These are phyloP conservation scores for Neomonachus schauinslandi DNA, from an alignment of 2,113 vertebrate species.

Conservation along the genomic window DNA sequence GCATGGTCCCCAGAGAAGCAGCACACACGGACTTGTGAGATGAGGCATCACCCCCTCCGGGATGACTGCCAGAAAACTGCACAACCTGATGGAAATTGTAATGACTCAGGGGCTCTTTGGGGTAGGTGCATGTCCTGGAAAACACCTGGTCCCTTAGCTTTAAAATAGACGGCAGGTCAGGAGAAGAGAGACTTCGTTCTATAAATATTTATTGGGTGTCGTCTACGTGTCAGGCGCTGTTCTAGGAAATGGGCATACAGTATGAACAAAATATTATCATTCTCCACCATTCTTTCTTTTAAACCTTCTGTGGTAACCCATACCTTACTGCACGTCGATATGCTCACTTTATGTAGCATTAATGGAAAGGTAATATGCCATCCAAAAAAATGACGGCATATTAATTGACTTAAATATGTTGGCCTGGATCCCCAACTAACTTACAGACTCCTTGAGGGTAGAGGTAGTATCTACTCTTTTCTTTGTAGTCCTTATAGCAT, in stretches of 20 bases:
- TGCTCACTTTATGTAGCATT: not conserved
- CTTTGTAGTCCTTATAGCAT: not conserved
- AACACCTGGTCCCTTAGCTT: slow-evolving; percentile 72
- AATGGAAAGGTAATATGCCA: not conserved
- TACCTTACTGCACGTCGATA: not conserved
- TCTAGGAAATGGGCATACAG: slow-evolving; percentile 39
- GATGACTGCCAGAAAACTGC: slow-evolving; percentile 77
- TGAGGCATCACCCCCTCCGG: slow-evolving; percentile 62
- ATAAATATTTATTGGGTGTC: slow-evolving; percentile 64
- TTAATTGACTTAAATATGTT: not conserved
- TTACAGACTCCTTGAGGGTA: not conserved
- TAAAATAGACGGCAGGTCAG: slow-evolving; percentile 58
- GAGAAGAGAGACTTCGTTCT: slow-evolving; percentile 55
- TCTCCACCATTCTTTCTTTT: not conserved
- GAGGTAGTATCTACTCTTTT: not conserved
- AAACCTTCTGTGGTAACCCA: not conserved
- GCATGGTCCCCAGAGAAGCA: slow-evolving; percentile 55
- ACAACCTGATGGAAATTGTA: slow-evolving; percentile 77
- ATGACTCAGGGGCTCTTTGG: slow-evolving; percentile 65
- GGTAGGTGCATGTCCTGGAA: slow-evolving; percentile 71
- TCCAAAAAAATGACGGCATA: not conserved
- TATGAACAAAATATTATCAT: not conserved
- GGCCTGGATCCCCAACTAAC: slow-evolving; percentile 1
- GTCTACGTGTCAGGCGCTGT: not conserved
- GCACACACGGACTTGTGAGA: slow-evolving; percentile 49